phyloP scores from a whole-genome alignment of 2,797 vertebrate species.

The Ctenopoma kingsleyae region DNA sequence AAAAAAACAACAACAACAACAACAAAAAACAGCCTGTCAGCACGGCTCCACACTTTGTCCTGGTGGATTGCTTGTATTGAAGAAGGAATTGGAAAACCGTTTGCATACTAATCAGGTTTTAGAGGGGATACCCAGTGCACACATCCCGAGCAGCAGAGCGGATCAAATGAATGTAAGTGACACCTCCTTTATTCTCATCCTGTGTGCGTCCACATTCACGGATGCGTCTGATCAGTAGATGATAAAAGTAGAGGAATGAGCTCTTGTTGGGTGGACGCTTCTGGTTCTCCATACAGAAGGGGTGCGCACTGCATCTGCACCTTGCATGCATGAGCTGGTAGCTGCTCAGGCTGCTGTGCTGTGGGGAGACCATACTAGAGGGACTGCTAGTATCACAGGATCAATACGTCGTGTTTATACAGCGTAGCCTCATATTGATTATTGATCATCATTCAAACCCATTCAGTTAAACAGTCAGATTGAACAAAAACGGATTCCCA shows the following conservation, averaged over 20 bases:
- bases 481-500: background rate
- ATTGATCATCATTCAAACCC: conserved; percentile 47
- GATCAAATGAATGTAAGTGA: conserved; percentile 85
- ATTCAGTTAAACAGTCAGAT: conserved; percentile 6
- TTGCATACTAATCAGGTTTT: conserved; percentile 80
- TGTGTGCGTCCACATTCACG: background rate
- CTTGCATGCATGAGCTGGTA: conserved; percentile 52
- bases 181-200: conserved; percentile 46
- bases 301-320: conserved; percentile 65
- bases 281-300: conserved; percentile 7
- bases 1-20: conserved; percentile 34
- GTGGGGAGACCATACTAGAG: conserved; percentile 13
- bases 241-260: background rate
- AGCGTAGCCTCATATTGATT: conserved; percentile 43
- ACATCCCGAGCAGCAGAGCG: conserved; percentile 66
- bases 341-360: conserved; percentile 31
- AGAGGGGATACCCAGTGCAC: conserved; percentile 64
- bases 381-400: conserved; percentile 27
- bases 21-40: conserved; percentile 32
- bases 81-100: conserved; percentile 67
- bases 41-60: conserved; percentile 56
- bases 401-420: conserved; percentile 35
- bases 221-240: conserved; percentile 9
- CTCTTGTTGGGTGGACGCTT: conserved; percentile 27
- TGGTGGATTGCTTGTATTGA: conserved; percentile 60